A percentile compares a stretch with the other conserved stretches of the same genome.
These are phyloP conservation scores for Ptycholaimellus sp. DNA, from an alignment of 2,888 invertebrate species.

Conservation along the genomic window DNA sequence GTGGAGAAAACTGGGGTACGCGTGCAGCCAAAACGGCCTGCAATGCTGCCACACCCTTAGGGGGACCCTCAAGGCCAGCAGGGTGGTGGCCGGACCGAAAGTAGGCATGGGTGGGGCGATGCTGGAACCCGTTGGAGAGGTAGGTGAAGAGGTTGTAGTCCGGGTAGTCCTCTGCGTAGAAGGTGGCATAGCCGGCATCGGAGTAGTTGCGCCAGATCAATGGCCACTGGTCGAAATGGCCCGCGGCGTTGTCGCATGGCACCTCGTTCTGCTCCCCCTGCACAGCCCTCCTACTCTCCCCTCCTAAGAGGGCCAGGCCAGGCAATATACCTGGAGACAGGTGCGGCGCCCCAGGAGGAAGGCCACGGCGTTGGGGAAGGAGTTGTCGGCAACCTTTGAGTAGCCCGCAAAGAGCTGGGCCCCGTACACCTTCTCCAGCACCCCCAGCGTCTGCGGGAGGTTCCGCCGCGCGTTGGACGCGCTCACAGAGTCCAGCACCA, in stretches of 20 bases:
- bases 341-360: conserved; percentile 20
- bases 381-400: conserved; percentile 29
- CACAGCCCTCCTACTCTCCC: too few species aligned
- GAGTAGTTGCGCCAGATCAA: conserved; percentile 27
- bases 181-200: conserved; percentile 22
- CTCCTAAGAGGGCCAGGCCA: too few species aligned
- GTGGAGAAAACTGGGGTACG: conserved; percentile 22
- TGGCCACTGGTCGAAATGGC: conserved; percentile 23
- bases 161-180: conserved; percentile 28
- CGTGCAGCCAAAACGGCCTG: conserved; percentile 19
- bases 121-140: conserved; percentile 24
- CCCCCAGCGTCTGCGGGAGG: conserved; percentile 20
- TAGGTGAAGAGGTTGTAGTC: conserved; percentile 27
- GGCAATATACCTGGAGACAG: too few species aligned
- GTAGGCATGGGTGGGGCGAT: conserved; percentile 27
- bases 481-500: conserved; percentile 29
- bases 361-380: conserved; percentile 26
- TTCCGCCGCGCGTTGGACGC: conserved; percentile 25
- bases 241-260: conserved; percentile 10
- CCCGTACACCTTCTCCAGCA: conserved; percentile 15
- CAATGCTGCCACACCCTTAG: too few species aligned
- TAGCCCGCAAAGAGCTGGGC: conserved; percentile 18
- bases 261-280: conserved; percentile 7
- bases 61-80: too few species aligned
- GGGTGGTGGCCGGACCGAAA: conserved; percentile 19